Evolutionary conservation across 2,888 invertebrate genomes (phyloP).

Genomic region (Sylvicola fuscatus): DNA sequence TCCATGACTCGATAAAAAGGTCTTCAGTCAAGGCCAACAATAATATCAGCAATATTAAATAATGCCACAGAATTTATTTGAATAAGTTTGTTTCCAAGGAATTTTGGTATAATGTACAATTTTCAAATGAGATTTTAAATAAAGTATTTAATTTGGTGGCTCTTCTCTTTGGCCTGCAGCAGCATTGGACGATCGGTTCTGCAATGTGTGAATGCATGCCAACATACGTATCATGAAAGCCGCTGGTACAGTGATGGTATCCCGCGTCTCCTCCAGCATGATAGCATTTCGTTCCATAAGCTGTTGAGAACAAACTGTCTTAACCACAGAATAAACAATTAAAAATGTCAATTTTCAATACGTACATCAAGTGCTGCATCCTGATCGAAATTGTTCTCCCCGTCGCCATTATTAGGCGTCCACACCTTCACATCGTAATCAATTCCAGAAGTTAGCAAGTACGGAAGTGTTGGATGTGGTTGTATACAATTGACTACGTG

Average conservation of each 20-base stretch:
- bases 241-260: constrained; percentile 73
- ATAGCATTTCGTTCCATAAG: constrained; percentile 55
- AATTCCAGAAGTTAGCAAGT: constrained; percentile 68
- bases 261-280: constrained; percentile 69
- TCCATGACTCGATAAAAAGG: too few species aligned
- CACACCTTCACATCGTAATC: constrained; percentile 74
- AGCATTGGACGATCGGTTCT: constrained; percentile 24
- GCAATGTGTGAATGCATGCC: constrained; percentile 36
- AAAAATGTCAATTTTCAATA: constrained; percentile 5
- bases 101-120: too few species aligned
- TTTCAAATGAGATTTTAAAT: too few species aligned
- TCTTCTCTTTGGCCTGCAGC: too few species aligned
- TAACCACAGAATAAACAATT: constrained; percentile 10
- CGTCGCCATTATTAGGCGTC: constrained; percentile 42
- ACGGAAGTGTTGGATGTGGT: constrained; percentile 57
- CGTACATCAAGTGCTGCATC: constrained; percentile 41
- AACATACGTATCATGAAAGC: constrained; percentile 66
- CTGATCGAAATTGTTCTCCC: constrained; percentile 30
- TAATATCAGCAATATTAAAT: too few species aligned
- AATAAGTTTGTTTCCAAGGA: too few species aligned
- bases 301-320: constrained; percentile 24
- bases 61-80: too few species aligned
- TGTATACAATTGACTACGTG: constrained; percentile 72
- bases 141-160: too few species aligned
- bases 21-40: too few species aligned